These are phyloP conservation scores for Habropoda laboriosa DNA, from an alignment of 1,140 invertebrate species.

Conservation along the genomic window DNA sequence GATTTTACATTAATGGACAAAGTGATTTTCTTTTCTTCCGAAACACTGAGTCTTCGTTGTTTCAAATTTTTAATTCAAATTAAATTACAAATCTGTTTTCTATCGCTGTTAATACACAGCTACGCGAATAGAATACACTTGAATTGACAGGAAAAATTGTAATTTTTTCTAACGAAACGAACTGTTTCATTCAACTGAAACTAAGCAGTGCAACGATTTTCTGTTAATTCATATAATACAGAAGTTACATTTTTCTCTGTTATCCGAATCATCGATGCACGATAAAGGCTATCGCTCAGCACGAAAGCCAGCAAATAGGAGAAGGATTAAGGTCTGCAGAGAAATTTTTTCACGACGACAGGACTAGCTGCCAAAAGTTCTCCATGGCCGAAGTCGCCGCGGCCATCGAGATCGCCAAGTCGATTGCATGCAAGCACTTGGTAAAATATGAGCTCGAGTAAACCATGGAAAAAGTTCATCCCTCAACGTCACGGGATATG, in stretches of 20 bases:
- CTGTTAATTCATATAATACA: no score
- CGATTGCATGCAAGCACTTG: constrained; percentile 48
- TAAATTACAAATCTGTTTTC: no score
- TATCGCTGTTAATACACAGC: no score
- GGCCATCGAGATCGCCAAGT: constrained; percentile 56
- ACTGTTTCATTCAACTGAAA: no score
- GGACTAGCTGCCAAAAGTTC: constrained; percentile 2
- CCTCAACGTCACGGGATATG: constrained; percentile 52
- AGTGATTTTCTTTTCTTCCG: no score
- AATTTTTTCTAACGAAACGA: no score
- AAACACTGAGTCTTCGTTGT: no score
- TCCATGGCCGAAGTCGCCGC: neutral
- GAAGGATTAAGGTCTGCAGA: neutral
- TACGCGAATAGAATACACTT: no score
- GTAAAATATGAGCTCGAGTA: constrained; percentile 21
- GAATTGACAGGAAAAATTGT: no score
- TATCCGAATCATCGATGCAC: neutral
- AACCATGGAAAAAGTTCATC: constrained; percentile 50
- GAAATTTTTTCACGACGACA: neutral
- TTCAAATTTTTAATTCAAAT: no score
- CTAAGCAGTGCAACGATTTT: no score
- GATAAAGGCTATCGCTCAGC: neutral
- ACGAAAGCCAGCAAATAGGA: neutral
- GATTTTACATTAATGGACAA: no score
- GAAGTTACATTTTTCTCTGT: neutral